phyloP scores from a whole-genome alignment of 1,140 invertebrate species.

The Diploscapter pachys region DNA sequence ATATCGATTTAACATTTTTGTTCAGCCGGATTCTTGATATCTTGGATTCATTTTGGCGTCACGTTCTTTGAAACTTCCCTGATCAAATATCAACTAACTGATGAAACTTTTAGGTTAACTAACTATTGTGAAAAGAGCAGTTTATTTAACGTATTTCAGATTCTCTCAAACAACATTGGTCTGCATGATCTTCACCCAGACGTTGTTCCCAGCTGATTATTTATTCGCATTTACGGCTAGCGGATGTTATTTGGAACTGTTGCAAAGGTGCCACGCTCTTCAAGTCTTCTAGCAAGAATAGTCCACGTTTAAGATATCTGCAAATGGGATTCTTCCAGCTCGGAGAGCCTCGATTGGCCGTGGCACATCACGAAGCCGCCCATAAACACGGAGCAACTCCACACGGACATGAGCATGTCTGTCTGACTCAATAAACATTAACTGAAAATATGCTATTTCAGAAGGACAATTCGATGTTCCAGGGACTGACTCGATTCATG shows the following conservation, averaged over 20 bases:
- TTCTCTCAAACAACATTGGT: constrained; percentile 51
- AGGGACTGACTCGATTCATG: no score
- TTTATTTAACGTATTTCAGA: background rate
- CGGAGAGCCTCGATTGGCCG: constrained; percentile 32
- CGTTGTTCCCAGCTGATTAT: constrained; percentile 57
- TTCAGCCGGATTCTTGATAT: constrained; percentile 16
- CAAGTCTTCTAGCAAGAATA: background rate
- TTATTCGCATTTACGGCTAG: constrained; percentile 52
- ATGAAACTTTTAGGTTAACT: constrained; percentile 42
- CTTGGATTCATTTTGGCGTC: constrained; percentile 48
- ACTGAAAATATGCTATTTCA: no score
- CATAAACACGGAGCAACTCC: constrained; percentile 16
- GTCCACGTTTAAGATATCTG: constrained; percentile 40
- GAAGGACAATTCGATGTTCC: no score
- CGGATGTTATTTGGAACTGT: constrained; percentile 55
- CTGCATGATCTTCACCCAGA: constrained; percentile 57
- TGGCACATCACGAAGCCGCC: constrained; percentile 8
- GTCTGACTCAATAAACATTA: no score
- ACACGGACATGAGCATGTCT: constrained; percentile 8
- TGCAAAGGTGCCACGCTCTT: constrained; percentile 38
- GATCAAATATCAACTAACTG: constrained; percentile 56
- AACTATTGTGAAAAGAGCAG: no score
- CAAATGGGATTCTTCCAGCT: constrained; percentile 56
- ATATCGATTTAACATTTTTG: background rate
- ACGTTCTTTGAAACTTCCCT: constrained; percentile 54